phyloP scores from a whole-genome alignment of 2,888 invertebrate genomes.

The Chorisops tibialis region DNA sequence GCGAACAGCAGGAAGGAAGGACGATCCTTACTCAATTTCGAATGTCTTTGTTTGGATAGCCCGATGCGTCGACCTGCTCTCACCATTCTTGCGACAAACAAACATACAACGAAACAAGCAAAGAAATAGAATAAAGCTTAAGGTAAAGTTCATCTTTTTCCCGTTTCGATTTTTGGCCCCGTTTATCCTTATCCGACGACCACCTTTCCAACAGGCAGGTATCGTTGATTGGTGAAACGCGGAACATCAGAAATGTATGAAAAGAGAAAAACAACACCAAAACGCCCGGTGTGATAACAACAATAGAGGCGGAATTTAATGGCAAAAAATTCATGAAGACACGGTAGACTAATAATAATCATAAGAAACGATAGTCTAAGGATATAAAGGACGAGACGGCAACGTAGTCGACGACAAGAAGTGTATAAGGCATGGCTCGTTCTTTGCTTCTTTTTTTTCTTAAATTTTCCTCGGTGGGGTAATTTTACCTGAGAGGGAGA shows the following conservation, averaged over 20 bases:
- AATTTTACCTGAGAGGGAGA: not conserved
- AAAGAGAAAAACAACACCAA: not conserved
- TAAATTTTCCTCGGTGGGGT: too few relatives aligned
- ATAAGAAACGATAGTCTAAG: constrained; percentile 19
- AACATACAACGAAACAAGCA: not conserved
- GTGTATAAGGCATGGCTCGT: constrained; percentile 2
- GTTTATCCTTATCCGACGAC: too few relatives aligned
- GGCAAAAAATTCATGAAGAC: constrained; percentile 16
- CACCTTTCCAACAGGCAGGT: too few relatives aligned
- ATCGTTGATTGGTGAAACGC: too few relatives aligned
- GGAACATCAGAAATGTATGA: too few relatives aligned
- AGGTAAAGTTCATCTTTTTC: constrained; percentile 1
- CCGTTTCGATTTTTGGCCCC: too few relatives aligned
- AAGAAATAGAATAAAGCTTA: not conserved
- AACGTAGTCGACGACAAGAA: constrained; percentile 6
- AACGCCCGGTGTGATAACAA: not conserved
- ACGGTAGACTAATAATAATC: constrained; percentile 7
- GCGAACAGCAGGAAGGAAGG: not conserved
- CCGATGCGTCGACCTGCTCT: not conserved
- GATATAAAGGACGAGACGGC: constrained; percentile 10
- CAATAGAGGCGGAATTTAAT: constrained; percentile 5
- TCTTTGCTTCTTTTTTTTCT: not conserved
- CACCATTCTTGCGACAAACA: not conserved
- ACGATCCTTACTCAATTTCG: not conserved
- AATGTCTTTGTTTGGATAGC: constrained; percentile 19